These are phyloP conservation scores for Stenodera caucasica DNA, from an alignment of 2,888 invertebrate species.

Conservation along the genomic window DNA sequence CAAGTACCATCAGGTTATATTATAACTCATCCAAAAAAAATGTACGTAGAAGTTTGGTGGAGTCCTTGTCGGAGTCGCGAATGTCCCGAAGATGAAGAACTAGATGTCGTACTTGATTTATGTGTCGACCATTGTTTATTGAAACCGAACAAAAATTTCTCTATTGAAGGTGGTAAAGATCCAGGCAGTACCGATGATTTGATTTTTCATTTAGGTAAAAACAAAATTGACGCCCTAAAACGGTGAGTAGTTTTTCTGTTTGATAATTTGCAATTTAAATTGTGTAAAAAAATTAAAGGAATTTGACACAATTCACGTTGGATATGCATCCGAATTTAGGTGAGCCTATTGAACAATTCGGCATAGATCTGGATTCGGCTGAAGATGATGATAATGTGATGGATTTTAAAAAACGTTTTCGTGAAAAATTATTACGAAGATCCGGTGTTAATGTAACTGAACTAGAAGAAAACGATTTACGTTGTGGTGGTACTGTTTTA, in stretches of 20 bases:
- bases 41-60: slow-evolving; percentile 81
- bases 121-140: slow-evolving; percentile 74
- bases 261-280: slow-evolving; percentile 10
- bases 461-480: slow-evolving; percentile 71
- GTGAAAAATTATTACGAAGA: slow-evolving; percentile 63
- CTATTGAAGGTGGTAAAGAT: slow-evolving; percentile 50
- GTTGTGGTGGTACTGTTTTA: slow-evolving; percentile 74
- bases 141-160: slow-evolving; percentile 47
- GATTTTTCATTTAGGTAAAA: slow-evolving; percentile 59
- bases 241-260: background rate
- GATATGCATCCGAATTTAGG: slow-evolving; percentile 76
- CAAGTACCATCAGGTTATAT: slow-evolving; percentile 75
- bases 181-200: slow-evolving; percentile 61
- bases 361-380: slow-evolving; percentile 73
- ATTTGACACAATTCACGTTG: slow-evolving; percentile 40
- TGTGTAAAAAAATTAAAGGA: slow-evolving; percentile 17
- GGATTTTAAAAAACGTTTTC: slow-evolving; percentile 73
- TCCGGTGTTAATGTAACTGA: slow-evolving; percentile 74
- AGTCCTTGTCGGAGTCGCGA: slow-evolving; percentile 79
- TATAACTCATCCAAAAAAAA: slow-evolving; percentile 71
- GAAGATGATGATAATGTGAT: slow-evolving; percentile 75
- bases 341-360: slow-evolving; percentile 74
- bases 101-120: slow-evolving; percentile 71
- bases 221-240: slow-evolving; percentile 22
- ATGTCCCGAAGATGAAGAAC: slow-evolving; percentile 73